Evolutionary conservation across 1,140 invertebrate species (phyloP).

Genomic region (Melanaphis sacchari): DNA sequence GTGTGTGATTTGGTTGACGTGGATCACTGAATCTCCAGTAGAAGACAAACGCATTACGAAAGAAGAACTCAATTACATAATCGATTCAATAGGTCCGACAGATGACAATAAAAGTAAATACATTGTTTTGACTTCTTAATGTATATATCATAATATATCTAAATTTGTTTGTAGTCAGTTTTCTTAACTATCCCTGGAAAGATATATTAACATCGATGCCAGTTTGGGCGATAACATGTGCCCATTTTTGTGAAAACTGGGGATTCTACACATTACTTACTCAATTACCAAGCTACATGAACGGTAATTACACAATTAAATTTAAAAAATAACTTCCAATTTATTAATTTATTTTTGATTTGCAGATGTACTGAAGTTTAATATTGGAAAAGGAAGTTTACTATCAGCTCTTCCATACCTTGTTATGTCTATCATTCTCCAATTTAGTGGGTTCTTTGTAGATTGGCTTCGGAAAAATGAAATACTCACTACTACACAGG

Average conservation of each 20-base stretch:
- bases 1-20: slow-evolving; percentile 74
- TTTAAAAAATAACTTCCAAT: background rate
- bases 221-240: slow-evolving; percentile 89
- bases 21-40: slow-evolving; percentile 79
- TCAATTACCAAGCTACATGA: slow-evolving; percentile 89
- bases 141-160: background rate
- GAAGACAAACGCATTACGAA: slow-evolving; percentile 75
- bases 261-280: slow-evolving; percentile 93
- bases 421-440: slow-evolving; percentile 81
- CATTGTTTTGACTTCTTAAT: background rate
- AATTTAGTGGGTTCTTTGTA: slow-evolving; percentile 79
- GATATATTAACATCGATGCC: slow-evolving; percentile 81
- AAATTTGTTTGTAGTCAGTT: background rate
- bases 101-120: slow-evolving; percentile 23
- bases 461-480: slow-evolving; percentile 75
- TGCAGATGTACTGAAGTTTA: slow-evolving; percentile 75
- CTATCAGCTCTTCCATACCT: slow-evolving; percentile 85
- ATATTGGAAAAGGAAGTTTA: slow-evolving; percentile 79
- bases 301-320: slow-evolving; percentile 67
- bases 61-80: slow-evolving; percentile 80
- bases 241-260: slow-evolving; percentile 96
- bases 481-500: slow-evolving; percentile 74
- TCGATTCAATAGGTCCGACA: slow-evolving; percentile 64
- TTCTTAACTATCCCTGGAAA: slow-evolving; percentile 72
- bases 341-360: slow-evolving; percentile 58